These are phyloP conservation scores for Chrysocyon brachyurus DNA, from an alignment of 2,797 vertebrate genomes.

Conservation along the genomic window DNA sequence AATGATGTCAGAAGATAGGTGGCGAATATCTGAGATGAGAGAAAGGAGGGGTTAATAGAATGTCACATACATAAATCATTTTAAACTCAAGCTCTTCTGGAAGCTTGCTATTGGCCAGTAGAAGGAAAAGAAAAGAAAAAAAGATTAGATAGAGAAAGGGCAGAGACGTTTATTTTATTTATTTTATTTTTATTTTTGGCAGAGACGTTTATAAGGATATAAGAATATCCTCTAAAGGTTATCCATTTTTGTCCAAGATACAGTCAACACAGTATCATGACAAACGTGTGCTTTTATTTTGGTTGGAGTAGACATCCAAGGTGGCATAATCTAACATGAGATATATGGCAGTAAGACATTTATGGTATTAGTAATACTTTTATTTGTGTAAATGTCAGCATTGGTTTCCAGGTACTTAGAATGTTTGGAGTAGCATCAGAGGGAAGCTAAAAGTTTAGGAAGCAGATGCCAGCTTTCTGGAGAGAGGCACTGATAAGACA, in stretches of 20 bases:
- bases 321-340: background rate
- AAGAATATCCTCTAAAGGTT: background rate
- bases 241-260: background rate
- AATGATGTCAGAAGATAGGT: background rate
- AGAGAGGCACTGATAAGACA: background rate
- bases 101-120: background rate
- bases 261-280: background rate
- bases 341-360: background rate
- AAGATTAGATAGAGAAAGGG: background rate
- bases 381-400: background rate
- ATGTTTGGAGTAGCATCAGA: background rate
- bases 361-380: background rate
- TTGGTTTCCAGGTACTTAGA: background rate
- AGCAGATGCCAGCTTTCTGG: background rate
- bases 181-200: too few species aligned
- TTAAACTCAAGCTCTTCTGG: background rate
- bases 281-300: background rate
- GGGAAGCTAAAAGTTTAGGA: background rate
- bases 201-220: background rate
- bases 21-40: background rate
- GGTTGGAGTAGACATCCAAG: background rate
- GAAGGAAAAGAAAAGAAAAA: background rate
- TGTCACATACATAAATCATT: background rate
- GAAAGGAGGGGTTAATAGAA: background rate
- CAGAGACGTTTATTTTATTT: background rate